Percentiles rank a stretch among this genome's conserved stretches.
phyloP scores from a whole-genome alignment of 2,113 vertebrate species.

The Anoura caudifer region DNA sequence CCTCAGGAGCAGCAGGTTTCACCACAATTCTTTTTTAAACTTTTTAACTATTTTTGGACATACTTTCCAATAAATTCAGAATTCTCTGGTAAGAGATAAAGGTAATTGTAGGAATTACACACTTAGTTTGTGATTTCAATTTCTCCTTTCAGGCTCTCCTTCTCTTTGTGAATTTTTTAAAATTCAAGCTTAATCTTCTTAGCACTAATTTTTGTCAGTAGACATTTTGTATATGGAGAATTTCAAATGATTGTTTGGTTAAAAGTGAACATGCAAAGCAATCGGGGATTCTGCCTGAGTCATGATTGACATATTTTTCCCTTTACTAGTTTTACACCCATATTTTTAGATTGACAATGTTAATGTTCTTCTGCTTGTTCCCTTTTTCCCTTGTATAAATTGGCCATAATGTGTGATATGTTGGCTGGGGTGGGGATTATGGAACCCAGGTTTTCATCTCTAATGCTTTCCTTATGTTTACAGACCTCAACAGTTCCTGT shows the following conservation, averaged over 20 bases:
- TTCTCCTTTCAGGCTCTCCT: not conserved
- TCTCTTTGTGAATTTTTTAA: not conserved
- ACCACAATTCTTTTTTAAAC: not conserved
- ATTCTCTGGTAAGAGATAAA: not conserved
- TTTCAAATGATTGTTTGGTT: constrained; percentile 2
- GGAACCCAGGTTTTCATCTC: not conserved
- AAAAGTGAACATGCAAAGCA: constrained; percentile 3
- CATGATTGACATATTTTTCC: constrained; percentile 35
- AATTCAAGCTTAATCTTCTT: not conserved
- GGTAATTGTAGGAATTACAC: not conserved
- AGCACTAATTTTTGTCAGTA: not conserved
- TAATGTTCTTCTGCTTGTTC: constrained; percentile 34
- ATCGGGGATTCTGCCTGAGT: not conserved
- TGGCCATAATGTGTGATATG: not conserved
- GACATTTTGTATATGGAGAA: not conserved
- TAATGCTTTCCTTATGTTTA: not conserved
- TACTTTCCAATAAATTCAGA: not conserved
- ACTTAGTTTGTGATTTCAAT: not conserved
- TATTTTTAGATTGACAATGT: constrained; percentile 21
- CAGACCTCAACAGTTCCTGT: not conserved
- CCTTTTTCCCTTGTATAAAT: not conserved
- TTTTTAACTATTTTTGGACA: not conserved
- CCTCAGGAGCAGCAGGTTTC: not conserved
- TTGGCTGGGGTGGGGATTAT: not conserved
- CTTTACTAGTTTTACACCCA: constrained; percentile 25